phyloP scores from a whole-genome alignment of 2,797 vertebrate species.

The Carcharodon carcharias region DNA sequence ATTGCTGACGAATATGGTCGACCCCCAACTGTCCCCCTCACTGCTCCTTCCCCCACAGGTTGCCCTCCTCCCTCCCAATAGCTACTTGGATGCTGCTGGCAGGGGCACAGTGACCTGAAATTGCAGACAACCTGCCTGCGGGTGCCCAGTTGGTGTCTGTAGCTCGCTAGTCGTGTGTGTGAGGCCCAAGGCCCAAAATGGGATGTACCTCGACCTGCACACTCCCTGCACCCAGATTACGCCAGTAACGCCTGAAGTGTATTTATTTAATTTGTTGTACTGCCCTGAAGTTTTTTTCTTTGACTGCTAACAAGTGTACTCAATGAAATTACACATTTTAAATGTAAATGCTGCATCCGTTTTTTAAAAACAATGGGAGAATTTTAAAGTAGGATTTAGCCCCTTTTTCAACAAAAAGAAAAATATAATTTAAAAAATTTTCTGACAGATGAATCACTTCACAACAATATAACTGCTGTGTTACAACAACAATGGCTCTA shows the following conservation, averaged over 20 bases:
- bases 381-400: not conserved
- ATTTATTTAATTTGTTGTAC: not conserved
- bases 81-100: not conserved
- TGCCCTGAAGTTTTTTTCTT: not conserved
- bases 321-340: not conserved
- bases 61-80: not conserved
- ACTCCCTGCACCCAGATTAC: not conserved
- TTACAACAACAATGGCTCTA: not conserved
- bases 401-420: not conserved
- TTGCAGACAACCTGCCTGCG: not conserved
- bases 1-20: not conserved
- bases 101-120: not conserved
- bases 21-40: not conserved
- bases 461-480: not conserved
- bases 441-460: not conserved
- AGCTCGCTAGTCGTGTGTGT: not conserved
- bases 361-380: not conserved
- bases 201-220: not conserved
- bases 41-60: not conserved
- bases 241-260: not conserved
- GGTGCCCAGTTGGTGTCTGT: not conserved
- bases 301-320: not conserved
- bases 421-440: not conserved
- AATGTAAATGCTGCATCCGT: not conserved
- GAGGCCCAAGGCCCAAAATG: not conserved